phyloP scores from a whole-genome alignment of 2,113 vertebrate species.

The Rhynchopsitta pachyrhyncha region DNA sequence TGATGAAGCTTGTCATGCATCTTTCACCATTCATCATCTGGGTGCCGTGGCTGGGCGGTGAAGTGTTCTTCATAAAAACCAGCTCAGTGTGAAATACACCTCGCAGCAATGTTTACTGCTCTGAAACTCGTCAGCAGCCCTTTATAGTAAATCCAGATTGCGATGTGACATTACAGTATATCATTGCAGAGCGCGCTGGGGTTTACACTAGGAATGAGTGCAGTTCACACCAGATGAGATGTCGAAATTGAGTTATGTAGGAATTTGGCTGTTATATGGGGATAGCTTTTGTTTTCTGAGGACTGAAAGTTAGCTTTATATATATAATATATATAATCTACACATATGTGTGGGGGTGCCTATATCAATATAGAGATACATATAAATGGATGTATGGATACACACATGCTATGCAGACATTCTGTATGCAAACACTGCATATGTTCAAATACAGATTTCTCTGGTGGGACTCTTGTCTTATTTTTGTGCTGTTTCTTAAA shows the following conservation, averaged over 20 bases:
- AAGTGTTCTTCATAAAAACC: slow-evolving; percentile 99
- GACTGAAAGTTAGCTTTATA: slow-evolving; percentile 85
- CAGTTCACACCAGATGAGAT: slow-evolving; percentile 93
- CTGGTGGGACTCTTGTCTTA: not conserved
- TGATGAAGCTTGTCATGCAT: slow-evolving; percentile 99
- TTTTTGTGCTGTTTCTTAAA: not conserved
- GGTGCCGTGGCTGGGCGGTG: slow-evolving; percentile 91
- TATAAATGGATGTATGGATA: not conserved
- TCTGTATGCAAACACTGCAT: not conserved
- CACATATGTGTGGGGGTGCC: slow-evolving; percentile 56
- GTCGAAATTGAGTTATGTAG: slow-evolving; percentile 94
- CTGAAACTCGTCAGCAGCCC: slow-evolving; percentile 95
- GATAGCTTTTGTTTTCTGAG: slow-evolving; percentile 86
- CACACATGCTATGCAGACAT: not conserved
- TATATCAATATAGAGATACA: slow-evolving; percentile 49
- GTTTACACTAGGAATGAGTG: slow-evolving; percentile 85
- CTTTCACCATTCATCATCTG: slow-evolving; percentile 99
- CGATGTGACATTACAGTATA: slow-evolving; percentile 98
- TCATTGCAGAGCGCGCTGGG: slow-evolving; percentile 86
- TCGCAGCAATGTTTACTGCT: slow-evolving; percentile 98
- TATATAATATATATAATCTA: slow-evolving; percentile 73
- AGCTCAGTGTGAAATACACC: slow-evolving; percentile 99
- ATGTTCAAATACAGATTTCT: not conserved
- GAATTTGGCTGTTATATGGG: slow-evolving; percentile 91
- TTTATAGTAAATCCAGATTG: slow-evolving; percentile 97